phyloP scores from a whole-genome alignment of 2,797 vertebrate species.

The Aselliscus stoliczkanus region DNA sequence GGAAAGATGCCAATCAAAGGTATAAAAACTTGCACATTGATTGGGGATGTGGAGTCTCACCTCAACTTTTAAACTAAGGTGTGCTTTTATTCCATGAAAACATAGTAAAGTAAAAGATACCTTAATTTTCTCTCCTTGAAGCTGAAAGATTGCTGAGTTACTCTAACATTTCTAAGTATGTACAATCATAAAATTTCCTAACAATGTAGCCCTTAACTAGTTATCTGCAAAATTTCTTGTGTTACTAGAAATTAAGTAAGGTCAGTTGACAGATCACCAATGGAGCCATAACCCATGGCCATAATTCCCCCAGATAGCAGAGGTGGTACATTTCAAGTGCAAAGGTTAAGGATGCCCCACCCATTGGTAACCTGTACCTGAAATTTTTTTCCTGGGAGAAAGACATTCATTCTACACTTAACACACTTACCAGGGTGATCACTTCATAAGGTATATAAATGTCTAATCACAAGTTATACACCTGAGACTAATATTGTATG shows the following conservation, averaged over 20 bases:
- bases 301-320: not conserved
- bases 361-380: not conserved
- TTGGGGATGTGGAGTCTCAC: not conserved
- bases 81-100: not conserved
- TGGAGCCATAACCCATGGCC: not conserved
- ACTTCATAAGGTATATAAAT: not conserved
- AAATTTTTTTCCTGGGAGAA: not conserved
- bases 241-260: not conserved
- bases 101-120: not conserved
- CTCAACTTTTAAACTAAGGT: not conserved
- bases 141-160: not conserved
- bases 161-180: not conserved
- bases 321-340: not conserved
- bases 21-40: not conserved
- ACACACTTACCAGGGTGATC: not conserved
- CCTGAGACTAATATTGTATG: not conserved
- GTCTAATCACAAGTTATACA: not conserved
- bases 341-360: not conserved
- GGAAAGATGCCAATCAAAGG: not conserved
- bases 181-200: not conserved
- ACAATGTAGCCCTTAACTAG: not conserved
- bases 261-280: not conserved
- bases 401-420: not conserved
- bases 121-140: not conserved
- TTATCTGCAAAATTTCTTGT: not conserved